Percentiles rank a stretch among this genome's conserved stretches.
phyloP scores from a whole-genome alignment of 2,113 vertebrate species.

The Oreochromis aureus region DNA sequence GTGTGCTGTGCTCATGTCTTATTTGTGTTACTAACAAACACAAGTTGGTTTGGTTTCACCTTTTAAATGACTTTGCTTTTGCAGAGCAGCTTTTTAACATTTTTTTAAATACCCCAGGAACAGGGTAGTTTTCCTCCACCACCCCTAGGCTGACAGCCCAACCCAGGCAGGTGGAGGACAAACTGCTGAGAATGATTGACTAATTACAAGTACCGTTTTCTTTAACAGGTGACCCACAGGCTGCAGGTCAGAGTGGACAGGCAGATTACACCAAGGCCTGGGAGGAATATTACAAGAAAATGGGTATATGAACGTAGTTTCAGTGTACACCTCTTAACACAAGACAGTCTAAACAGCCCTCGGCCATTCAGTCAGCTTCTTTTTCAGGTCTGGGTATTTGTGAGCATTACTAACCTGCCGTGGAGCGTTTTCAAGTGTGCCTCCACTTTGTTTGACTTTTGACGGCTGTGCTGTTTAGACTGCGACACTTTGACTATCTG shows the following conservation, averaged over 20 bases:
- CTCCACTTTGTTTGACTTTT: conserved; percentile 36
- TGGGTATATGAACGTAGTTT: conserved; percentile 82
- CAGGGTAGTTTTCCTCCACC: conserved; percentile 41
- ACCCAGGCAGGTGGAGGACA: conserved; percentile 61
- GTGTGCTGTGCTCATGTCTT: neutral
- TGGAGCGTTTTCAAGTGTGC: conserved; percentile 23
- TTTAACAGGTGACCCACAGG: conserved; percentile 92
- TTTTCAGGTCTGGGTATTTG: conserved; percentile 39
- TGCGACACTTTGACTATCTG: conserved; percentile 41
- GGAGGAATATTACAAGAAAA: conserved; percentile 99
- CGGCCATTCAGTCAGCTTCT: conserved; percentile 26
- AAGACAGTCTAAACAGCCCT: conserved; percentile 66
- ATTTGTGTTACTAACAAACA: neutral
- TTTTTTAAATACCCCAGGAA: neutral
- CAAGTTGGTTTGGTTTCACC: conserved; percentile 14
- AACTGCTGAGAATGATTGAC: conserved; percentile 61
- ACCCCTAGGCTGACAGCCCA: conserved; percentile 34
- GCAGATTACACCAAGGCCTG: conserved; percentile 99
- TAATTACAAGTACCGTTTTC: conserved; percentile 76
- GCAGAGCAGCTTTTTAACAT: neutral
- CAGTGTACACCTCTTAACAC: conserved; percentile 61
- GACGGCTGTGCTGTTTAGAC: conserved; percentile 68
- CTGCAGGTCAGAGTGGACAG: conserved; percentile 95
- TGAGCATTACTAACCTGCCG: conserved; percentile 24
- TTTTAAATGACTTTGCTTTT: conserved; percentile 7